phyloP scores from a whole-genome alignment of 1,140 invertebrate genomes.

The silkworm (Bombyx mori) region ASM3026992v2 NC_085110.1:17340501-17341000 shows the following conservation, averaged over 20 bases:
- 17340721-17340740: constrained; percentile 47
- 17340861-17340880: constrained; percentile 70
- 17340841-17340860: constrained; percentile 67
- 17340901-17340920: constrained; percentile 61
- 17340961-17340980: constrained; percentile 56
- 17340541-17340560: too few relatives aligned
- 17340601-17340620: too few relatives aligned
- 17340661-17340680: constrained; percentile 7
- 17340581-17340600: too few relatives aligned
- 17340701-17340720: constrained; percentile 49
- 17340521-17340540: too few relatives aligned
- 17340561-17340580: too few relatives aligned
- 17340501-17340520: too few relatives aligned
- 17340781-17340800: constrained; percentile 53
- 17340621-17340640: too few relatives aligned
- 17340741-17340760: constrained; percentile 62
- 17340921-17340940: constrained; percentile 63
- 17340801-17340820: constrained; percentile 43
- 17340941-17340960: constrained; percentile 55
- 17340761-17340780: constrained; percentile 58
- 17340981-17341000: constrained; percentile 48
- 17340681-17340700: constrained; percentile 37
- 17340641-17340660: too few relatives aligned
- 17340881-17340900: constrained; percentile 66
- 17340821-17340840: constrained; percentile 41